Percentiles rank a stretch among this genome's conserved stretches.
These are phyloP conservation scores for Ciconia maguari DNA, from an alignment of 2,113 vertebrate species.

Conservation along the genomic window DNA sequence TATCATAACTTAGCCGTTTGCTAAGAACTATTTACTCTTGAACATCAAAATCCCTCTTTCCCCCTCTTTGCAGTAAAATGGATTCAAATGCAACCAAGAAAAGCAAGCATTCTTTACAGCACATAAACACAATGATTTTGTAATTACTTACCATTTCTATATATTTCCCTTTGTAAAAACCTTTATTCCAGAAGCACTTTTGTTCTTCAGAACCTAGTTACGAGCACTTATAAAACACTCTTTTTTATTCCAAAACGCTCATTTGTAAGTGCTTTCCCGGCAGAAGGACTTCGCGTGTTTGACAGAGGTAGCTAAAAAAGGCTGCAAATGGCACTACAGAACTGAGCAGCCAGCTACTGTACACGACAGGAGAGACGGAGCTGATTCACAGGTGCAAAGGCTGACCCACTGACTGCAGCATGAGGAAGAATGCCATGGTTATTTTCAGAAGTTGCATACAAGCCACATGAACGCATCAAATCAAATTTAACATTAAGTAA, in stretches of 20 bases:
- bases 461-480: not conserved
- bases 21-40: not conserved
- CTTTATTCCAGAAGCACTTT: not conserved
- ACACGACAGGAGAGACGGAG: not conserved
- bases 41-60: not conserved
- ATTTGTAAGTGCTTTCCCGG: not conserved
- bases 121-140: not conserved
- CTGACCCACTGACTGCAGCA: not conserved
- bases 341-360: not conserved
- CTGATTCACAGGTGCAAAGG: slow-evolving; percentile 25
- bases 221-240: not conserved
- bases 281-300: not conserved
- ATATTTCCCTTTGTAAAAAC: not conserved
- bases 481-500: not conserved
- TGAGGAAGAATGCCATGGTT: not conserved
- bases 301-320: not conserved
- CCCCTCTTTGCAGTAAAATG: not conserved
- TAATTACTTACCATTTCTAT: slow-evolving; percentile 29
- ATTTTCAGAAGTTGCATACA: slow-evolving; percentile 22
- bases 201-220: not conserved
- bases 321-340: not conserved
- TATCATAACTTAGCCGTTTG: not conserved
- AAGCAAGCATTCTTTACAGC: not conserved
- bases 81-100: not conserved
- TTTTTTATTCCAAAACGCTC: not conserved